phyloP scores from a whole-genome alignment of 2,113 vertebrate genomes.

The Burhinus bistriatus region DNA sequence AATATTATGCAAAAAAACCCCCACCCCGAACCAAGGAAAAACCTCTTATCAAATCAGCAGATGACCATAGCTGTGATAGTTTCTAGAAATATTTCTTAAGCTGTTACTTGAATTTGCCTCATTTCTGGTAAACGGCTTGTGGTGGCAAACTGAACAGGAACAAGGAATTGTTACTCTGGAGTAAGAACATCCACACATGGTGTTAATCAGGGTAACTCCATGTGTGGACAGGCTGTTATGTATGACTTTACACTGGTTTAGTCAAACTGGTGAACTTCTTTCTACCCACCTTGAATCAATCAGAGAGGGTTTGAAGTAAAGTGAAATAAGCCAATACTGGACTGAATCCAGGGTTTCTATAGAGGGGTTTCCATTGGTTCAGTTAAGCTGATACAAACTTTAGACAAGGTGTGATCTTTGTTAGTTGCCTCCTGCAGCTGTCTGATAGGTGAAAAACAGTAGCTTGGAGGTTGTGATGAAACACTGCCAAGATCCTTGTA shows the following conservation, averaged over 20 bases:
- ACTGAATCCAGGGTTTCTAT: background rate
- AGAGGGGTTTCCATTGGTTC: background rate
- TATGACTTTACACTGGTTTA: background rate
- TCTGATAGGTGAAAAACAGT: background rate
- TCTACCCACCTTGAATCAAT: background rate
- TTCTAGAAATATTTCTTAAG: background rate
- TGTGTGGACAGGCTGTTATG: constrained; percentile 6
- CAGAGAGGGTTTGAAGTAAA: background rate
- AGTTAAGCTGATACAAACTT: background rate
- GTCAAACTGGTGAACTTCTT: background rate
- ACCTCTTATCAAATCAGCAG: background rate
- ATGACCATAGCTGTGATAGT: background rate
- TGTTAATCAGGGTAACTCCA: constrained; percentile 32
- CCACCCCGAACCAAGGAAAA: background rate
- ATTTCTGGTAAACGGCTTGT: constrained; percentile 20
- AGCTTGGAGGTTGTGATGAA: background rate
- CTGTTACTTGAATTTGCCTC: background rate
- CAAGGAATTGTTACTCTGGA: background rate
- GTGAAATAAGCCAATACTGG: background rate
- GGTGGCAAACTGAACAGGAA: background rate
- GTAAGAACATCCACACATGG: constrained; percentile 24
- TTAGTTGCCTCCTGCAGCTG: background rate
- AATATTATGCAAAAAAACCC: background rate
- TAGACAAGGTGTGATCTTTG: background rate
- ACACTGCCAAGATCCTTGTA: background rate